Evolutionary conservation across 1,140 invertebrate genomes (phyloP).

Genomic region (Branchinecta lindahli): DNA sequence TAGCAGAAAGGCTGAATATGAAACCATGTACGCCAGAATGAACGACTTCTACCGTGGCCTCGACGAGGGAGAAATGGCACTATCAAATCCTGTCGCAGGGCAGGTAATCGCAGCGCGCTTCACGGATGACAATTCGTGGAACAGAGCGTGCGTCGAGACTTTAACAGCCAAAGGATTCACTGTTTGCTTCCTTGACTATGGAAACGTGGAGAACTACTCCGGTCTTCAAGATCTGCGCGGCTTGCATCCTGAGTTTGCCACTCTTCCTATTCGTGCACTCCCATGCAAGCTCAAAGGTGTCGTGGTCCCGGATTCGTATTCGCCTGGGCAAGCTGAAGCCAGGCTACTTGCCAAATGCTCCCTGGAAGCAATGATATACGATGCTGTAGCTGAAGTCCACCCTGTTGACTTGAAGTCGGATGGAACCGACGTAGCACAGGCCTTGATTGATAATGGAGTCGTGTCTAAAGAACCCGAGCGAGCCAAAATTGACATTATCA

Average conservation of each 20-base stretch:
- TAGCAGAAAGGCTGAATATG: neutral
- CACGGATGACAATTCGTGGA: conserved; percentile 45
- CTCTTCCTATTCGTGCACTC: neutral
- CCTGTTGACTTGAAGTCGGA: conserved; percentile 38
- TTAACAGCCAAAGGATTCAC: neutral
- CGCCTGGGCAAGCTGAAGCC: neutral
- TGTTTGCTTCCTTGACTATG: neutral
- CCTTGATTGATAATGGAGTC: conserved; percentile 33
- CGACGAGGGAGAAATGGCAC: neutral
- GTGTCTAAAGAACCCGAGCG: conserved; percentile 23
- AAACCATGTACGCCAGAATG: neutral
- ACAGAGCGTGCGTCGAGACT: conserved; percentile 42
- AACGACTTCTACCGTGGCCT: neutral
- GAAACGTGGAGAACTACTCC: neutral
- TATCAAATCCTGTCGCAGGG: neutral
- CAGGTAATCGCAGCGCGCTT: conserved; percentile 41
- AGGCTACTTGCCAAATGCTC: neutral
- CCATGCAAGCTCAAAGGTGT: conserved; percentile 10
- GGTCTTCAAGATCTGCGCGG: neutral
- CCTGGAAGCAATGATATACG: conserved; percentile 35
- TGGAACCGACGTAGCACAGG: conserved; percentile 30
- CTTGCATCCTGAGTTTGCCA: neutral
- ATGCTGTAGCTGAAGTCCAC: conserved; percentile 33
- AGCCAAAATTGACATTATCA: conserved; percentile 1
- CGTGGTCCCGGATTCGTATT: neutral